phyloP scores from a whole-genome alignment of 2,113 vertebrate genomes.

The Gallinago media region DNA sequence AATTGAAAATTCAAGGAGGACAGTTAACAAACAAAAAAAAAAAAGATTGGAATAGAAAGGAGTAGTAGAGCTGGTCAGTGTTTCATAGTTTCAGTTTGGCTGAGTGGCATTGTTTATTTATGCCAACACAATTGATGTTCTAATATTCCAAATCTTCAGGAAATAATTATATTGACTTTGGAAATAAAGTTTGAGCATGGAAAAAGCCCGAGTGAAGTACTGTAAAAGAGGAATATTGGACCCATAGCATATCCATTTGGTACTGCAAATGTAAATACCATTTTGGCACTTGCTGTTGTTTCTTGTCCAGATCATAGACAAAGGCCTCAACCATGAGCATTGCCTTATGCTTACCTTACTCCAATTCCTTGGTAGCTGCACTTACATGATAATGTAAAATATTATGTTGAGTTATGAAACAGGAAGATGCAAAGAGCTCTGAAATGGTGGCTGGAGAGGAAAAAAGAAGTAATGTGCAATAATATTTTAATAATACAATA shows the following conservation, averaged over 20 bases:
- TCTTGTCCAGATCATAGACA: background rate
- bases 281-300: background rate
- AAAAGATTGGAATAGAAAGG: fast-evolving
- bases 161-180: background rate
- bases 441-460: background rate
- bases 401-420: background rate
- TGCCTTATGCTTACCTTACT: background rate
- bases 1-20: background rate
- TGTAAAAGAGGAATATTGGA: background rate
- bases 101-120: background rate
- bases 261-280: background rate
- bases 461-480: background rate
- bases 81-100: background rate
- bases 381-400: fast-evolving
- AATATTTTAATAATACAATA: background rate
- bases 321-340: background rate
- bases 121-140: background rate
- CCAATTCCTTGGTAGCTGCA: background rate
- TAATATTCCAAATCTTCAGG: background rate
- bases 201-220: background rate
- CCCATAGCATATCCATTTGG: background rate
- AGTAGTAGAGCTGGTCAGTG: background rate
- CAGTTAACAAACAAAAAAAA: background rate
- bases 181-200: background rate
- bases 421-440: background rate